Percentiles rank a stretch among this genome's conserved stretches.
Conservation (phyloP, 2,113 vertebrate genomes). For the Trematocara unimaculatum region DNA sequence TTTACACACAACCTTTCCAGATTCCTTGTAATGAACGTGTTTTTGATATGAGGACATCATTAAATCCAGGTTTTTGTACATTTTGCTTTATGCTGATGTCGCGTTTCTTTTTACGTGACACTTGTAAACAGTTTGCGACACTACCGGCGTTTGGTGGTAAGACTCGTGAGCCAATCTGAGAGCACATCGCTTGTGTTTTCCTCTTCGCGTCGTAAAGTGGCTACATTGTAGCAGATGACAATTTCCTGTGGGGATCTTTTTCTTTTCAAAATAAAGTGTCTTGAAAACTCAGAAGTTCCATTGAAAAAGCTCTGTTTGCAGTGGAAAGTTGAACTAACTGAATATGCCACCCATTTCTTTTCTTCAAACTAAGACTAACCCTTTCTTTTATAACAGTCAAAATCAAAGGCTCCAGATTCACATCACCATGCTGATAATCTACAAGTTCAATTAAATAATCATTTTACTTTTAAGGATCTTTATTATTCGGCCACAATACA, state of each 20-base stretch:
- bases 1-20: background rate
- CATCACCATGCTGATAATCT: background rate
- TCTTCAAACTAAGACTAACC: background rate
- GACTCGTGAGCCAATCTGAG: background rate
- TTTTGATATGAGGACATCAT: background rate
- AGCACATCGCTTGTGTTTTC: conserved; percentile 1
- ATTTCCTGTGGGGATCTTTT: background rate
- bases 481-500: background rate
- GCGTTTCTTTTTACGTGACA: background rate
- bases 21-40: background rate
- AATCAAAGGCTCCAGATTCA: background rate
- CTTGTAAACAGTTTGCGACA: conserved; percentile 17
- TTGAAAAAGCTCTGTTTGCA: background rate
- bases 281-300: background rate
- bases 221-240: fast-evolving
- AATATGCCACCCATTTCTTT: background rate
- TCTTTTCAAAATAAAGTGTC: conserved; percentile 16
- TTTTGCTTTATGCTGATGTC: background rate
- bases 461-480: background rate
- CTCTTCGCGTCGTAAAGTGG: background rate
- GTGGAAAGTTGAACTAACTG: fast-evolving
- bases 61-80: background rate
- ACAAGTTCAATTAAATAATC: background rate
- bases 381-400: background rate
- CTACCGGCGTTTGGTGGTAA: background rate